Base-by-base conservation (phyloP, 2,888 invertebrate genomes). In the Esperia sulphurella region DNA sequence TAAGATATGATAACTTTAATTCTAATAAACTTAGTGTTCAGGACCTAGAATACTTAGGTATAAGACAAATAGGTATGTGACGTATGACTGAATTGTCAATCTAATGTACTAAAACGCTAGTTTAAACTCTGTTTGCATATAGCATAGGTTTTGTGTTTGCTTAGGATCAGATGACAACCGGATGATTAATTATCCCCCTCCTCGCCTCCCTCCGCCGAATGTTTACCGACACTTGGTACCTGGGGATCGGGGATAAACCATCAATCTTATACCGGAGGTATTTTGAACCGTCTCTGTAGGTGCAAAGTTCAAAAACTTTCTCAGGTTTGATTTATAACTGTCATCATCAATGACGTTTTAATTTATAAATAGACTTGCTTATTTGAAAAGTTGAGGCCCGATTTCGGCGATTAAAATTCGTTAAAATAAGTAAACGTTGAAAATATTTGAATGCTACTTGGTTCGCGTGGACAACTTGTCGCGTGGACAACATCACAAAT, bases 91-190 rank as follows among this genome's bases (percentile, higher is more conserved):
- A 21, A 21, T 21, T 21, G 21, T 21, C 21, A 21, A 21, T 21
- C 21, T 21, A 21, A 21, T 21, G 21, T 21, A 2, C 21, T 21
- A 21, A 21, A 21, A 21, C 21, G 3, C 21, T 21, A 21, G 21
- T 21, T 21, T 21, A 5, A 21, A 21, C 21, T 21, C 5, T 21
- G 21, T 21, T 21, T 31, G 31, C 31, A 9, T 31, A n/a, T 31
- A 41, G 21, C 41, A 41, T 7, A 41, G 41, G 28, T 40, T 10
- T 40, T 8, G 4, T 41, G 29, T 44, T 44, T 44, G 14, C 44
- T 37, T 44, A 37, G 44, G 44, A n/a, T 37, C 37, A 44, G 37
- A 44, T 44, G 44, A 44, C 42, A 44, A 37, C 14, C 14, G 12
- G 12, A 9, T 44, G 44, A 44, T 44, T 44, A 44, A 44, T 44